Evolutionary conservation across 2,888 invertebrate genomes (phyloP).

Genomic region (Callyntrura guangdongensis): DNA sequence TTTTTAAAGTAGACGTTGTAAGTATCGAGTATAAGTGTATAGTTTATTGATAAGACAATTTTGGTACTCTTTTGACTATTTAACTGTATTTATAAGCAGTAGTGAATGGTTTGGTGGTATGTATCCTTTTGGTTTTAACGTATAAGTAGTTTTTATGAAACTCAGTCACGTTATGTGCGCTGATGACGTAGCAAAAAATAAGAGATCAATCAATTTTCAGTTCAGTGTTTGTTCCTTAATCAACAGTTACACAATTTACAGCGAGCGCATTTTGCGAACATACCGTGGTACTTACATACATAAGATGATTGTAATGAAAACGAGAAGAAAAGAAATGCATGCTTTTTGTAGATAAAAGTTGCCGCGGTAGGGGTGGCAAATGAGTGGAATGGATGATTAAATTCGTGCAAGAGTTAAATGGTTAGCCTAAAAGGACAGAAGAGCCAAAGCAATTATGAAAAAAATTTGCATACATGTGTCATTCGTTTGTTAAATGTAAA

Average conservation of each 20-base stretch:
- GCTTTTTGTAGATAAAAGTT: too few relatives aligned
- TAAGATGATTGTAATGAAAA: too few relatives aligned
- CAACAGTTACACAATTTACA: not conserved
- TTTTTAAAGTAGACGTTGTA: not conserved
- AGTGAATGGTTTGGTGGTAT: not conserved
- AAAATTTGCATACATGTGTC: too few relatives aligned
- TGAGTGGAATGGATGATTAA: too few relatives aligned
- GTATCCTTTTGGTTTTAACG: not conserved
- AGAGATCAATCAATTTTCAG: conserved; percentile 2
- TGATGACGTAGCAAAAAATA: conserved; percentile 26
- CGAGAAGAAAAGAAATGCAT: too few relatives aligned
- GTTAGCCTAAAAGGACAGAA: too few relatives aligned
- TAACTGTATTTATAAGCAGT: not conserved
- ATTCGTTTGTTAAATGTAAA: too few relatives aligned
- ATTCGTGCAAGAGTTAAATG: too few relatives aligned
- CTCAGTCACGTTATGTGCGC: not conserved
- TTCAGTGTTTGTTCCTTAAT: not conserved
- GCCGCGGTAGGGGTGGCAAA: too few relatives aligned
- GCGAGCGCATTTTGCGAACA: not conserved
- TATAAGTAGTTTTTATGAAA: not conserved
- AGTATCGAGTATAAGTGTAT: not conserved
- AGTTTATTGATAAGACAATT: conserved; percentile 11
- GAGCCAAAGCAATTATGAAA: too few relatives aligned
- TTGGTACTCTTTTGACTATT: not conserved
- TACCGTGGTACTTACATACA: too few relatives aligned